Conservation (phyloP, 2,888 invertebrate genomes). For the Pseudococcus viburni region DNA sequence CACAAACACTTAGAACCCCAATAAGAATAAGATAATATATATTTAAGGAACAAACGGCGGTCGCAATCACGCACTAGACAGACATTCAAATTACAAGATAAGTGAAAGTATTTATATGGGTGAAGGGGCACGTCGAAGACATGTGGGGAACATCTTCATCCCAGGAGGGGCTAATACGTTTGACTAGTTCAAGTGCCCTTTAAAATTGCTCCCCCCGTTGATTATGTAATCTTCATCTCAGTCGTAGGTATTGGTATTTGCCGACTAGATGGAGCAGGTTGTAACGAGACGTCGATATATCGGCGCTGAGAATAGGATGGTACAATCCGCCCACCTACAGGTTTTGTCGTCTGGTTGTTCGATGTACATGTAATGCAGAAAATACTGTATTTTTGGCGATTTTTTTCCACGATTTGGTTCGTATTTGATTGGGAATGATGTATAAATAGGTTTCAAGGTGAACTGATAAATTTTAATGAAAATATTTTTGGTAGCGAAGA, state of each 20-base stretch:
- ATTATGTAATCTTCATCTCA: constrained; percentile 59
- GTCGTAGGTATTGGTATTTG: constrained; percentile 51
- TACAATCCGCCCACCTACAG: not conserved
- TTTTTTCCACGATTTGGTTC: constrained; percentile 24
- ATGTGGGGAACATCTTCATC: constrained; percentile 65
- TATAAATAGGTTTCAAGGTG: constrained; percentile 38
- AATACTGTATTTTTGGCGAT: not conserved
- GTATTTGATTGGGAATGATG: not conserved
- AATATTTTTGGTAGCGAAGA: not conserved
- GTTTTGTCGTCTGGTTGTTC: not conserved
- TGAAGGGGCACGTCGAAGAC: constrained; percentile 43
- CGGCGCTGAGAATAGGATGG: not conserved
- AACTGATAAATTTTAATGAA: not conserved
- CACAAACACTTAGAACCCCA: constrained; percentile 17
- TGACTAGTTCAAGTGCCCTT: constrained; percentile 65
- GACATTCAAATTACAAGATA: constrained; percentile 60
- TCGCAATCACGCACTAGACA: constrained; percentile 49
- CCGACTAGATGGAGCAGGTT: constrained; percentile 47
- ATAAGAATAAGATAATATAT: constrained; percentile 17
- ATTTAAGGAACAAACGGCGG: constrained; percentile 54
- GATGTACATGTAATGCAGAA: not conserved
- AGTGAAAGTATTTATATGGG: constrained; percentile 64
- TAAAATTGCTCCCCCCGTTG: constrained; percentile 64
- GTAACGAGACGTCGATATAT: constrained; percentile 49
- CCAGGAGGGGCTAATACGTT: constrained; percentile 65